These are phyloP conservation scores for Neocrepidodera transversa DNA, from an alignment of 2,888 invertebrate genomes.

Conservation along the genomic window DNA sequence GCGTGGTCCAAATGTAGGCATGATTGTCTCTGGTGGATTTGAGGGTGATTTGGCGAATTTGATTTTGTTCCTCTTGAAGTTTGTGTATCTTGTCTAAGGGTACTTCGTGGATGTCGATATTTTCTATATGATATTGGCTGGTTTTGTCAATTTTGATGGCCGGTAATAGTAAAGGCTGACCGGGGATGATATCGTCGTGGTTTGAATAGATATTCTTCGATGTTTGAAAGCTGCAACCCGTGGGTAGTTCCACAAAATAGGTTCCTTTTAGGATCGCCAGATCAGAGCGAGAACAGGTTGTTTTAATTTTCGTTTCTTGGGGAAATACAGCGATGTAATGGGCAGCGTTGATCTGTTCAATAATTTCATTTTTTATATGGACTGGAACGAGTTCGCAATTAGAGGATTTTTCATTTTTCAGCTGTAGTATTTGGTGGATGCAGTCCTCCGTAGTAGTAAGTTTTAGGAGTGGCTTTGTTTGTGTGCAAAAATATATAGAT, in stretches of 20 bases:
- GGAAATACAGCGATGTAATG: background rate
- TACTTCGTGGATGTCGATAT: too few species aligned
- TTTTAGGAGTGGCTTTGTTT: background rate
- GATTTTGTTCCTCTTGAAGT: too few species aligned
- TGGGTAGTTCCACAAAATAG: background rate
- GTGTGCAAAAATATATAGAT: background rate
- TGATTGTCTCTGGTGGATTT: too few species aligned
- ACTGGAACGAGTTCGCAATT: background rate
- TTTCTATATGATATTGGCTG: too few species aligned
- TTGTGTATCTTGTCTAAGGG: too few species aligned
- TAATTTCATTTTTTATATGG: background rate
- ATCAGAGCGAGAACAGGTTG: background rate
- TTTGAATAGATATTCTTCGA: background rate
- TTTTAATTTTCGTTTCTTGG: background rate
- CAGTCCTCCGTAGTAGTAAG: background rate
- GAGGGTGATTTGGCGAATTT: too few species aligned
- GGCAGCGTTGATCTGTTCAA: background rate
- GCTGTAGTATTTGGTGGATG: background rate
- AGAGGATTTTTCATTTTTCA: background rate
- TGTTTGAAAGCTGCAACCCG: background rate
- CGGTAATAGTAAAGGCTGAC: background rate
- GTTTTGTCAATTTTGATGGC: background rate
- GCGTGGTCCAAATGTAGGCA: too few species aligned
- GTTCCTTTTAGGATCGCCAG: background rate
- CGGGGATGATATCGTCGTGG: slow-evolving; percentile 1